phyloP scores from a whole-genome alignment of 2,113 vertebrate genomes.

The Cynopterus brachyotis region DNA sequence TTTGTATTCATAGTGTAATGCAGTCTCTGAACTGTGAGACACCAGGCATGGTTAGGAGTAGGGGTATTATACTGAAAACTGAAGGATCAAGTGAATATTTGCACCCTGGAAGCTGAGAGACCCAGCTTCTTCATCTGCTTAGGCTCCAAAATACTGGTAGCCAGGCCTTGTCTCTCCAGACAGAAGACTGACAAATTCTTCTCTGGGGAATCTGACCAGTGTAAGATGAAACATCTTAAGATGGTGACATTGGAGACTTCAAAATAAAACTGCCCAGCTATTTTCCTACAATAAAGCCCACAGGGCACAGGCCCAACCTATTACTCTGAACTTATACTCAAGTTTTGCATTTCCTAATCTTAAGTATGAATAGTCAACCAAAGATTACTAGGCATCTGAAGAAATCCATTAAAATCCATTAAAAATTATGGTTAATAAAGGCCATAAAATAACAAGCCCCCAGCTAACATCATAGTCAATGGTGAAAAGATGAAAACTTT shows the following conservation, averaged over 20 bases:
- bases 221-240: not conserved
- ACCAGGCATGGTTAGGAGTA: not conserved
- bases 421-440: not conserved
- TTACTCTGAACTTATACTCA: not conserved
- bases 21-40: not conserved
- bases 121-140: not conserved
- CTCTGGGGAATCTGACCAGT: not conserved
- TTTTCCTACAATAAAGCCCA: not conserved
- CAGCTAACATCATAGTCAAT: not conserved
- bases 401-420: not conserved
- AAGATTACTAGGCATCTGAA: not conserved
- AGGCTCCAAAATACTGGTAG: not conserved
- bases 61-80: not conserved
- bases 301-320: not conserved
- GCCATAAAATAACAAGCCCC: not conserved
- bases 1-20: not conserved
- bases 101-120: not conserved
- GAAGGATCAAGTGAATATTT: not conserved
- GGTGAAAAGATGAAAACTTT: not conserved
- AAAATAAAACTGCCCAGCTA: not conserved
- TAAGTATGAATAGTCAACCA: not conserved
- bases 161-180: not conserved
- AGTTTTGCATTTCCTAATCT: not conserved
- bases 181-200: not conserved
- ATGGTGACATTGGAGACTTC: not conserved